Base-by-base conservation (phyloP, 1,140 invertebrate species). In the Drosophila jambulina region DNA sequence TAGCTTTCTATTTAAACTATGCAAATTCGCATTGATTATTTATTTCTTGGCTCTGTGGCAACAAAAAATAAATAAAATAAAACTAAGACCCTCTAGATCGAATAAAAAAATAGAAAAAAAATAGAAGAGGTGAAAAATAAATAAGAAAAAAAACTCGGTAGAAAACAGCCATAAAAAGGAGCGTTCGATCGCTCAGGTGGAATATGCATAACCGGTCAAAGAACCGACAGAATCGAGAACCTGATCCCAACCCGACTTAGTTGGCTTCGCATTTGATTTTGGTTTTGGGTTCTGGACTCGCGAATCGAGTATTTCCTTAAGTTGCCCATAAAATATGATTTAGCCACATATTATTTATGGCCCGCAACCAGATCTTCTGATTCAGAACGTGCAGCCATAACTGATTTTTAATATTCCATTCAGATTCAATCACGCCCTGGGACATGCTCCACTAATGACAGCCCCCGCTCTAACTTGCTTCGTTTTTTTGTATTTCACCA, bases 1-100 rank as follows among this genome's bases (percentile, higher is more conserved):
- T 83, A 88, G 84, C 84, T 87, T 87, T 87, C 84, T 87, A 88
- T 88, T 87, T 87, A 88, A 82, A 86, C 82, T 87, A 87, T 88
- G 84, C 84, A 88, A 87, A 87, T 88, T 57, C 61, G 72, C 68
- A 79, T 87, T 77, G 84, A 79, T 87, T 87, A 87, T 87, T 87
- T 87, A 88, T 87, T 75, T 87, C 68, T 80, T 83, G 77, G 68
- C 64, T 75, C 51, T 62, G 61, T 76, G 57, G 70, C 54, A 17
- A 48, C 23, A 8, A 25, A 69, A 68, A 82, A 82, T 65, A 74
- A 74, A 75, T 51, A 76, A 82, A 79, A 71, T 75, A 78, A 78
- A 87, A 83, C 64, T 59, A 34, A 70, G 69, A 65, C 48, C 53
- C 51, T 54, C 27, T 38, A 62, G 40, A 62, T 25, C 42, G 54